A percentile compares a stretch with the other conserved stretches of the same genome.
These are phyloP conservation scores for Seriola quinqueradiata DNA, from an alignment of 2,113 vertebrate genomes.

Conservation along the genomic window DNA sequence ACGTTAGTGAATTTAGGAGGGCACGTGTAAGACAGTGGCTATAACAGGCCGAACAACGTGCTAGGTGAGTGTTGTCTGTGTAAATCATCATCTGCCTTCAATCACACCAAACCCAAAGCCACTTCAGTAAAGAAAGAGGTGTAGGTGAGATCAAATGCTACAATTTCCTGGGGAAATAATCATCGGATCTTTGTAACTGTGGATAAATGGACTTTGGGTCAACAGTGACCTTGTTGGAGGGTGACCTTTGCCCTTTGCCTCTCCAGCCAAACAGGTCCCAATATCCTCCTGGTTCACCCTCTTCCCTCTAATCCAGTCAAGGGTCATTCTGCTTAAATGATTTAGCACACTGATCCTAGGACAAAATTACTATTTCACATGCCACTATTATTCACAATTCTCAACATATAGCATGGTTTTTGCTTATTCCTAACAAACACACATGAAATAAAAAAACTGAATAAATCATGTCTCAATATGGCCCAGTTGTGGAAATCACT, in stretches of 20 bases:
- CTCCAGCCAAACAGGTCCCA: conserved; percentile 31
- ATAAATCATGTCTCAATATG: conserved; percentile 76
- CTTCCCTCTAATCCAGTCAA: conserved; percentile 54
- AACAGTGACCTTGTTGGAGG: conserved; percentile 80
- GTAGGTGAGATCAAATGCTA: conserved; percentile 64
- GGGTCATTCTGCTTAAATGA: conserved; percentile 87
- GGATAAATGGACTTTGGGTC: conserved; percentile 83
- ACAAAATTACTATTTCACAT: conserved; percentile 87
- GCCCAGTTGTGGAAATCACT: conserved; percentile 76
- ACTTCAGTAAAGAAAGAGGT: conserved; percentile 26
- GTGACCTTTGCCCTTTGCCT: conserved; percentile 66
- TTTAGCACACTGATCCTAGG: conserved; percentile 85
- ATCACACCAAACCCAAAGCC: conserved; percentile 21
- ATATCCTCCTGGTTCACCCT: conserved; percentile 29
- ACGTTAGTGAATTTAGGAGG: conserved; percentile 77
- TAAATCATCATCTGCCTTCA: conserved; percentile 51
- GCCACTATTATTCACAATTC: conserved; percentile 80
- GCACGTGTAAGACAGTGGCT: conserved; percentile 72
- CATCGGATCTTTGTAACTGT: conserved; percentile 74
- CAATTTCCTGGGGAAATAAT: conserved; percentile 83
- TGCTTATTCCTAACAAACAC: conserved; percentile 50
- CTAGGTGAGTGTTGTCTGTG: conserved; percentile 50
- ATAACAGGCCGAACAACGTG: conserved; percentile 44
- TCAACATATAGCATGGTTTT: conserved; percentile 73
- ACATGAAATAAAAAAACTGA: conserved; percentile 64